phyloP scores from a whole-genome alignment of 2,888 invertebrate species.

The Lissonota sp. region DNA sequence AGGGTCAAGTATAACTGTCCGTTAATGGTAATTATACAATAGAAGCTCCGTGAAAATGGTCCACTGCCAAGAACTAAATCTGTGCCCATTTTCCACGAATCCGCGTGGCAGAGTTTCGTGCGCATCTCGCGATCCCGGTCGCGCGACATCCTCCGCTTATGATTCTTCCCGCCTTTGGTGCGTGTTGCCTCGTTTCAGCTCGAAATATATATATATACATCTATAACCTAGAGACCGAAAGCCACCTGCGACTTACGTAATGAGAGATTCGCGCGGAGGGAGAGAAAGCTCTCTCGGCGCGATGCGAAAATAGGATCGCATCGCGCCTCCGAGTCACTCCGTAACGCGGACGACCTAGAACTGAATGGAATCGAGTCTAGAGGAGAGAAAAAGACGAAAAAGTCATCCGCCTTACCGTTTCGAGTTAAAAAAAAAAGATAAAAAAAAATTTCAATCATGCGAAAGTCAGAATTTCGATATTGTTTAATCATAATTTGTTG shows the following conservation, averaged over 20 bases:
- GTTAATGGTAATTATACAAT: not conserved
- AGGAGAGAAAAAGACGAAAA: constrained; percentile 9
- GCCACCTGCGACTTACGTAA: constrained; percentile 60
- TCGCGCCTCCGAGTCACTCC: constrained; percentile 8
- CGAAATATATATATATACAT: not conserved
- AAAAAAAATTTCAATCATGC: too few relatives aligned
- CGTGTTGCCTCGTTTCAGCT: constrained; percentile 10
- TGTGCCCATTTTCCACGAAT: constrained; percentile 38
- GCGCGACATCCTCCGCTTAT: not conserved
- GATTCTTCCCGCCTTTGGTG: constrained; percentile 37
- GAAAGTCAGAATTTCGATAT: too few relatives aligned
- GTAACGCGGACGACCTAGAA: constrained; percentile 50
- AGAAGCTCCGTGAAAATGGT: constrained; percentile 44
- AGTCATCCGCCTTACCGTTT: not conserved
- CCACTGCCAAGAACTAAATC: constrained; percentile 69
- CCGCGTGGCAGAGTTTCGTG: not conserved
- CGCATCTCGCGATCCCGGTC: constrained; percentile 9
- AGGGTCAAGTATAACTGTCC: not conserved
- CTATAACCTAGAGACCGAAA: not conserved
- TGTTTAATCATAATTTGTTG: too few relatives aligned
- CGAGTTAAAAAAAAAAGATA: not conserved
- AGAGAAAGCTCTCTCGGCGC: constrained; percentile 38
- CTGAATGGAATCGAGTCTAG: constrained; percentile 45
- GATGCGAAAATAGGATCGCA: constrained; percentile 51
- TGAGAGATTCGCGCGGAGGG: not conserved